Percentiles rank a stretch among this genome's conserved stretches.
Conservation (phyloP, 64 coral and sea anemone species). For the Astreopora myriophthalma region DNA sequence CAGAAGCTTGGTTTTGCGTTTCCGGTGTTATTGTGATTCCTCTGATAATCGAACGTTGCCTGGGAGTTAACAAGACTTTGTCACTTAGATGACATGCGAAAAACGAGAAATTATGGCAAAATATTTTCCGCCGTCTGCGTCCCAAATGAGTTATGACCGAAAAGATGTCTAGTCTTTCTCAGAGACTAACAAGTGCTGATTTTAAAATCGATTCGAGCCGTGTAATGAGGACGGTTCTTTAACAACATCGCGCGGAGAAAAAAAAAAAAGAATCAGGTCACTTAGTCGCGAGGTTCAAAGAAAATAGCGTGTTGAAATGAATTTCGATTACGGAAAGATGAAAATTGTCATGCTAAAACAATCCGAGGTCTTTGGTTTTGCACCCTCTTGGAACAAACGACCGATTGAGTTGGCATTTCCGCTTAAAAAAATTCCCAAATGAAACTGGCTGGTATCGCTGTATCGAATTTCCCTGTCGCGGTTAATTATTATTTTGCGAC, state of each 20-base stretch:
- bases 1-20: neutral
- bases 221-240: constrained; percentile 13
- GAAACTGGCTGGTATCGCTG: constrained; percentile 40
- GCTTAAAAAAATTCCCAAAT: constrained; percentile 23
- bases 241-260: constrained; percentile 14
- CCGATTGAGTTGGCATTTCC: constrained; percentile 45
- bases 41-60: constrained; percentile 22
- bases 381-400: constrained; percentile 25
- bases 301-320: neutral
- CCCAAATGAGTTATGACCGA: neutral
- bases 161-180: neutral
- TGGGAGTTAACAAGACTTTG: neutral
- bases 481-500: constrained; percentile 28
- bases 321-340: too few relatives aligned
- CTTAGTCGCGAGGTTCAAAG: neutral
- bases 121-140: neutral
- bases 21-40: constrained; percentile 16
- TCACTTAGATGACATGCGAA: constrained; percentile 17
- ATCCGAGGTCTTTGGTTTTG: neutral
- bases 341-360: too few relatives aligned
- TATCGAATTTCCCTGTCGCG: constrained; percentile 44
- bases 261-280: constrained; percentile 7
- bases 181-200: constrained; percentile 8
- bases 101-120: neutral
- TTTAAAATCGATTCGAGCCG: constrained; percentile 37